Evolutionary conservation across 2,113 vertebrate species (phyloP), one percentile per base, ranked within the genome.

Genomic region (Procavia capensis): DNA sequence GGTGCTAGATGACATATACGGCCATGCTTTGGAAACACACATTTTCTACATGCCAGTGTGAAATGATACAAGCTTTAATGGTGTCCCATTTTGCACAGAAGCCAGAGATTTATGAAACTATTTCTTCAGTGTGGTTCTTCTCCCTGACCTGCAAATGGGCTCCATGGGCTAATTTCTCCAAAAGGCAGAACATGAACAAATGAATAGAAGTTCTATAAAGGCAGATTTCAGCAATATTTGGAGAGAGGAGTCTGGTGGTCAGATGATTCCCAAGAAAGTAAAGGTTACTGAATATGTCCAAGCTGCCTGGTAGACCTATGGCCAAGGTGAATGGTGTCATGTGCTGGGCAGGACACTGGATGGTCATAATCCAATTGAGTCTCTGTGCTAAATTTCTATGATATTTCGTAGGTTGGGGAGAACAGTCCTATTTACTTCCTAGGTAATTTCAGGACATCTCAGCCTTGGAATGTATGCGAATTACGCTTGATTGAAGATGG

Each of bases 381-480:
- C 13, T 94, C 63, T 34, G 36, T 43, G 61, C 59, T 84, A 61
- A 34, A 50, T 93, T 36, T 85, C 39, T 54, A 3, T 54, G 17
- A 17, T 78, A 83, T 84, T 70, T 66, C 87, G 70, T 88, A 84
- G 41, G 20, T 85, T 82, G 16, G 34, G n/a, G 31, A 91, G 85
- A 94, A 75, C 14, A 76, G 54, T 88, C 84, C 68, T 79, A 5
- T 76, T 90, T 83, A 91, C 91, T 96, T 96, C 93, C 64, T 68
- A 80, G 96, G 97, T 95, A 27, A 97, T 83, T 95, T 96, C 91
- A 94, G 97, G 97, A 96, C 91, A 94, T 89, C 93, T 59, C 57
- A 86, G 82, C 85, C 91, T 92, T 80, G 63, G 82, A 91, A 96
- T 91, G 6, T 86, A 64, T 72, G 39, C 91, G 97, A 95, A 89